Conservation (phyloP, 2,797 vertebrate genomes). For the Enteromius trimaculatus region DNA sequence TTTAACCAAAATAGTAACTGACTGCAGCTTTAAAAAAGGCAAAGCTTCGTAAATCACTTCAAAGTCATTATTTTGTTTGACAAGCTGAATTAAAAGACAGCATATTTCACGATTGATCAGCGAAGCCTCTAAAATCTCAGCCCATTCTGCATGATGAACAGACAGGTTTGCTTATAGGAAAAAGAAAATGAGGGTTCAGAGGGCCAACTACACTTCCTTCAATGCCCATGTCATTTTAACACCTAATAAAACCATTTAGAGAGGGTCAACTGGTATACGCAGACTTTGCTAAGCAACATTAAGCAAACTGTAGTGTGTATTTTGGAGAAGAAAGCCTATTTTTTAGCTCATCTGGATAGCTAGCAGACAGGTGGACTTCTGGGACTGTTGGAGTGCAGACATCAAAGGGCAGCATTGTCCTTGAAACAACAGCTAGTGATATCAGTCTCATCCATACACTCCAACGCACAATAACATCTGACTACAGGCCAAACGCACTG, state of each 20-base stretch:
- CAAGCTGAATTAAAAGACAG: constrained; percentile 12
- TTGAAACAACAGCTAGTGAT: constrained; percentile 62
- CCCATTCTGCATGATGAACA: constrained; percentile 18
- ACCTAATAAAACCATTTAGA: neutral
- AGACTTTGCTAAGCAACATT: constrained; percentile 54
- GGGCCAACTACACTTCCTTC: neutral
- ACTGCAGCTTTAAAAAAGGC: neutral
- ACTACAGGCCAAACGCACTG: constrained; percentile 47
- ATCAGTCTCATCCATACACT: constrained; percentile 65
- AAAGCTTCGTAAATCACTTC: neutral
- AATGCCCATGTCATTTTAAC: neutral
- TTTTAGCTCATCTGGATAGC: constrained; percentile 57
- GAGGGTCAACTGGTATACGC: constrained; percentile 31
- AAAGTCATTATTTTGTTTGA: constrained; percentile 4
- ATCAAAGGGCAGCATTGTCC: constrained; percentile 64
- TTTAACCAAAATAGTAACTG: too few relatives aligned
- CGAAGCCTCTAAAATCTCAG: constrained; percentile 29
- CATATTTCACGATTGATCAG: neutral
- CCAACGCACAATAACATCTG: constrained; percentile 53
- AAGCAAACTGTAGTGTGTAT: constrained; percentile 37
- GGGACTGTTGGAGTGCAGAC: constrained; percentile 54
- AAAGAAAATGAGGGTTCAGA: constrained; percentile 11
- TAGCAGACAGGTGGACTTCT: constrained; percentile 67
- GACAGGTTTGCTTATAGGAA: neutral
- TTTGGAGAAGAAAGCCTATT: constrained; percentile 33